These are phyloP conservation scores for Helicoverpa assulta DNA, from an alignment of 2,888 invertebrate genomes.

Conservation along the genomic window DNA sequence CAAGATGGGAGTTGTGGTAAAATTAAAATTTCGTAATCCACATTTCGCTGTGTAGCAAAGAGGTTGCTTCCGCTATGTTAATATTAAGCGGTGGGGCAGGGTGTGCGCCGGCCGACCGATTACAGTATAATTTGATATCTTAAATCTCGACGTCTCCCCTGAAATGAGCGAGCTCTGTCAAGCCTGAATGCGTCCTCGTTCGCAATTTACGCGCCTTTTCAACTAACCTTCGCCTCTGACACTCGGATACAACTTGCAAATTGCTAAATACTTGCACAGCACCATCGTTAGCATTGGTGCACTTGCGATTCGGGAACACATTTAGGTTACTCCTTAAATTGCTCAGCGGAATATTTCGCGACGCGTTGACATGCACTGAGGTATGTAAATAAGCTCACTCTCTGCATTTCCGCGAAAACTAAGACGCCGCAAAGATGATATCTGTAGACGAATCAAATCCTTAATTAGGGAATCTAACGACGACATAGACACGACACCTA, in stretches of 20 bases:
- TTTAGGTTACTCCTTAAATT: slow-evolving; percentile 33
- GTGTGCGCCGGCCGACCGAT: slow-evolving; percentile 78
- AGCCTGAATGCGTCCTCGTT: slow-evolving; percentile 83
- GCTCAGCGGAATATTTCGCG: slow-evolving; percentile 23
- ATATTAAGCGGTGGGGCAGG: slow-evolving; percentile 79
- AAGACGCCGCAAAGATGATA: slow-evolving; percentile 77
- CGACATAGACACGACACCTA: slow-evolving; percentile 87
- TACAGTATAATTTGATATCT: slow-evolving; percentile 88
- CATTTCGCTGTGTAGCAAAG: slow-evolving; percentile 80
- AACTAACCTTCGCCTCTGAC: slow-evolving; percentile 69
- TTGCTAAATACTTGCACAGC: slow-evolving; percentile 66
- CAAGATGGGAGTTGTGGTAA: slow-evolving; percentile 81
- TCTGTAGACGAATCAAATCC: slow-evolving; percentile 84
- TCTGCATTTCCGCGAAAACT: slow-evolving; percentile 61
- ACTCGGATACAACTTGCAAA: slow-evolving; percentile 71
- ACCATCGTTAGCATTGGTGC: slow-evolving; percentile 64
- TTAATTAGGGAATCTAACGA: slow-evolving; percentile 88
- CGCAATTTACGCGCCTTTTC: slow-evolving; percentile 86
- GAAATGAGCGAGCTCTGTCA: slow-evolving; percentile 78
- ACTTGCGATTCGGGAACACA: slow-evolving; percentile 46
- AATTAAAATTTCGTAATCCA: slow-evolving; percentile 85
- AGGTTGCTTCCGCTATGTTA: slow-evolving; percentile 84
- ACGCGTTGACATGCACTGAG: slow-evolving; percentile 14
- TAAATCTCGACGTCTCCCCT: slow-evolving; percentile 81
- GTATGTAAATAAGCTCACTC: slow-evolving; percentile 54